Evolutionary conservation across 2,888 invertebrate species (phyloP), one percentile per base, ranked within the genome.

Genomic region (Pachycephus smyrnensis): DNA sequence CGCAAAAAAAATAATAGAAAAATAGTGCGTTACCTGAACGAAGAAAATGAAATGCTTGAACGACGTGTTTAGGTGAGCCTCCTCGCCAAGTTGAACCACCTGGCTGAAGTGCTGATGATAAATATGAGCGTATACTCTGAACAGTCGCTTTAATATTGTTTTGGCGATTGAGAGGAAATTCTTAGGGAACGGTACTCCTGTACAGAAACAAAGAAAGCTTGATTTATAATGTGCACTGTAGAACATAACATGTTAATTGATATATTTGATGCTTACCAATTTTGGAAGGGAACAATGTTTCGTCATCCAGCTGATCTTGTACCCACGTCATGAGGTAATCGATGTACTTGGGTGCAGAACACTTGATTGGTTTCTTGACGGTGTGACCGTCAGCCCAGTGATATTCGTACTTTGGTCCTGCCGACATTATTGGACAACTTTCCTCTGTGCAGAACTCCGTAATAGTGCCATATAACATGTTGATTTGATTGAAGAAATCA

Each of bases 281-380:
- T 94, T 99, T 99, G 11, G 99, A 99, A 69, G 99, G 99, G 91
- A 99, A 99, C 68, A 99, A 93, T 15, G 97, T 97, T 92, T 99
- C 99, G 90, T 99, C 99, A 90, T 99, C 99, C 82, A 99, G 94
- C 91, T 99, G 99, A 93, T 99, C 99, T 92, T 99, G 99, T 79
- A 99, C 99, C 98, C 99, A 99, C 33, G 99, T 98, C 98, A 99
- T 98, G 85, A 99, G 94, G 93, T 98, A 99, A 93, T 99, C 99
- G 87, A 99, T 99, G 92, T 99, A 99, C 92, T 98, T 98, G 76
- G 99, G 99, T 77, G 99, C 99, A 75, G 98, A 99, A 93, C 98
- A 99, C 93, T 99, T 99, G 88, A 99, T 99, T 73, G 99, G 99
- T 92, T 99, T 99, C 92, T 99, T 98, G 36, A 99, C 98, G 0